Evolutionary conservation across 2,797 vertebrate species (phyloP), one percentile per base, ranked within the genome.

Genomic region (Semotilus atromaculatus): DNA sequence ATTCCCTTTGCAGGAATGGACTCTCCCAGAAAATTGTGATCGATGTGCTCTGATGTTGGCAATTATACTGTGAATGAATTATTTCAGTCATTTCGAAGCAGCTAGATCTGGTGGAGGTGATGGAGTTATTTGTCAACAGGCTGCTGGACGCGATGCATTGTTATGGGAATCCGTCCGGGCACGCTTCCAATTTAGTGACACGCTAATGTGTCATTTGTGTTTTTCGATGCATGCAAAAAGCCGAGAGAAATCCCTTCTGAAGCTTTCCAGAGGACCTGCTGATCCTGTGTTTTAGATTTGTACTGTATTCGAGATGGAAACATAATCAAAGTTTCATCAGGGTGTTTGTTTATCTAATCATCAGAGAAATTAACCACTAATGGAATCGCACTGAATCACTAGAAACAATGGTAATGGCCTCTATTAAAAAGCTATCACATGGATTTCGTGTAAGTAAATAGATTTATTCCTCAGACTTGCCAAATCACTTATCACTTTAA

Each of bases 301-400:
- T 48, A 82, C 71, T 68, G 64, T 67, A 70, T 66, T 67, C 31
- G 26, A 73, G 31, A 70, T 11, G 26, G 70, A 73, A 89, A 84
- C 77, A 82, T 81, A 83, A 88, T 87, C 48, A 82, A 76, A 78
- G 70, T 88, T 89, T 83, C 82, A 89, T 77, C 36, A 82, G 67
- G 60, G 83, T 51, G 78, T 88, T 89, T 89, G 83, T 90, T 90
- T 88, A 88, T 86, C 55, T 84, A 88, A 88, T 88, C 85, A 82
- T 82, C 73, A 79, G 58, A 51, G 76, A 84, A 87, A 89, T 86
- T 67, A 89, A 81, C 78, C 26, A 19, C 84, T 86, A 83, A 86
- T 86, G 88, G 77, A 34, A 68, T 76, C 5, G 23, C 72, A 83
- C 72, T 86, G 73, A 66, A 81, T 87, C 38, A 68, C 53, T 64